Percentiles rank a stretch among this genome's conserved stretches.
Evolutionary conservation across 2,113 vertebrate species (phyloP).

Genomic region (Pelusios castaneus): DNA sequence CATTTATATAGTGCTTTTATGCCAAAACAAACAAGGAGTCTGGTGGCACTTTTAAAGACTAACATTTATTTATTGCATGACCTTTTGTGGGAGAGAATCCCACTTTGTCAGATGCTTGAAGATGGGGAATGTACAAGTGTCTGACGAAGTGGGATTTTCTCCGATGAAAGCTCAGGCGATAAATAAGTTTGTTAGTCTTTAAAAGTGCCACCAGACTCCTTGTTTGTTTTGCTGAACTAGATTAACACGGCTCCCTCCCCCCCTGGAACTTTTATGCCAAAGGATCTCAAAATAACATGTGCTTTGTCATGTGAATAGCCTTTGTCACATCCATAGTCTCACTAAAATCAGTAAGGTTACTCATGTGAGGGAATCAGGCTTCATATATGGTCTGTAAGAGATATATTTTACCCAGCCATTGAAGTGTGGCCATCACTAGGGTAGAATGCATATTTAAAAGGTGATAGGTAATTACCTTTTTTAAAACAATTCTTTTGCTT

Average conservation of each 20-base stretch:
- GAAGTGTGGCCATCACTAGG: fast-evolving
- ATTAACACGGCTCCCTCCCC: no score
- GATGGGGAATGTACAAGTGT: no score
- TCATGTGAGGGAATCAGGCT: not conserved
- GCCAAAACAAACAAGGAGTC: no score
- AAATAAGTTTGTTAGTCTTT: no score
- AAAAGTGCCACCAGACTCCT: no score
- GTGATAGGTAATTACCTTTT: not conserved
- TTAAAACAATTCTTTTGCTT: not conserved
- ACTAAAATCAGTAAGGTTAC: not conserved
- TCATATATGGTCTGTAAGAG: fast-evolving
- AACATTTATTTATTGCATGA: no score
- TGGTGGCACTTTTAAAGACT: no score
- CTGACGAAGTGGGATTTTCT: no score
- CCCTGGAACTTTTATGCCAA: not conserved
- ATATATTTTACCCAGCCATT: not conserved
- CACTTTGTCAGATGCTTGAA: no score
- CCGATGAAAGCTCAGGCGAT: no score
- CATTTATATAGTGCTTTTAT: not conserved
- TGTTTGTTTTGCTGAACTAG: no score
- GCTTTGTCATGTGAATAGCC: not conserved
- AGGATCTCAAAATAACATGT: not conserved
- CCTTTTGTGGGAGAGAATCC: no score
- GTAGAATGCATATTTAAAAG: not conserved
- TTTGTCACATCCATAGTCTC: not conserved